Conservation (phyloP, 2,797 vertebrate genomes). For the Selene dorsalis region DNA sequence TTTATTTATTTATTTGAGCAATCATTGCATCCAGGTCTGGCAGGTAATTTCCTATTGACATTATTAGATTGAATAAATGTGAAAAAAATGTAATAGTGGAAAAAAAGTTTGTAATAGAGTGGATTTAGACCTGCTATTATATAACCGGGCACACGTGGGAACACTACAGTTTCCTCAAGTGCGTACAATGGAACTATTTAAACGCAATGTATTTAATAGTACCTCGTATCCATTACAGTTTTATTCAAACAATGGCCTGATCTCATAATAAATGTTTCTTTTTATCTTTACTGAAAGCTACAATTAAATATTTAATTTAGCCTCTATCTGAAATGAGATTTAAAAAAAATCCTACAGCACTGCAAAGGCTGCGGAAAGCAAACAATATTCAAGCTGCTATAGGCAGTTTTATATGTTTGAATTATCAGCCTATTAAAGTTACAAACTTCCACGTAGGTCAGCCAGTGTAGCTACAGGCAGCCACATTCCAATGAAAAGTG, state of each 20-base stretch:
- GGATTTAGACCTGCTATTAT: slow-evolving; percentile 29
- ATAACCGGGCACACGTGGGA: not conserved
- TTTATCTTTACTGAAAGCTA: slow-evolving; percentile 18
- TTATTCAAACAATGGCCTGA: slow-evolving; percentile 20
- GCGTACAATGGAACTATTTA: slow-evolving; percentile 20
- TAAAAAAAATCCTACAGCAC: slow-evolving; percentile 8
- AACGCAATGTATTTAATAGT: slow-evolving; percentile 21
- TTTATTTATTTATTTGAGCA: slow-evolving; percentile 45
- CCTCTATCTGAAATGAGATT: slow-evolving; percentile 32
- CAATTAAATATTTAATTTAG: slow-evolving; percentile 47
- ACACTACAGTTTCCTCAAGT: slow-evolving; percentile 14
- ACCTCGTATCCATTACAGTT: slow-evolving; percentile 17
- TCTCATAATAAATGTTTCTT: slow-evolving; percentile 23
- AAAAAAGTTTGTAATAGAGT: slow-evolving; percentile 3
- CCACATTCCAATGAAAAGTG: slow-evolving; percentile 77
- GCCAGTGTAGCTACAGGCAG: slow-evolving; percentile 74
- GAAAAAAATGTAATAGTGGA: not conserved
- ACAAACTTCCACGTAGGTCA: slow-evolving; percentile 77
- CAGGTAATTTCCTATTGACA: slow-evolving; percentile 39
- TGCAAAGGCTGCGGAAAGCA: slow-evolving; percentile 43
- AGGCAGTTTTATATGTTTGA: slow-evolving; percentile 80
- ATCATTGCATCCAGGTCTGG: slow-evolving; percentile 33
- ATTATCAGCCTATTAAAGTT: slow-evolving; percentile 86
- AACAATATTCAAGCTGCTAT: slow-evolving; percentile 43
- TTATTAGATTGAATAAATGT: slow-evolving; percentile 19